Percentiles rank a stretch among this genome's conserved stretches.
These are phyloP conservation scores for Gymnogyps californianus DNA, from an alignment of 2,113 vertebrate species.

Conservation along the genomic window DNA sequence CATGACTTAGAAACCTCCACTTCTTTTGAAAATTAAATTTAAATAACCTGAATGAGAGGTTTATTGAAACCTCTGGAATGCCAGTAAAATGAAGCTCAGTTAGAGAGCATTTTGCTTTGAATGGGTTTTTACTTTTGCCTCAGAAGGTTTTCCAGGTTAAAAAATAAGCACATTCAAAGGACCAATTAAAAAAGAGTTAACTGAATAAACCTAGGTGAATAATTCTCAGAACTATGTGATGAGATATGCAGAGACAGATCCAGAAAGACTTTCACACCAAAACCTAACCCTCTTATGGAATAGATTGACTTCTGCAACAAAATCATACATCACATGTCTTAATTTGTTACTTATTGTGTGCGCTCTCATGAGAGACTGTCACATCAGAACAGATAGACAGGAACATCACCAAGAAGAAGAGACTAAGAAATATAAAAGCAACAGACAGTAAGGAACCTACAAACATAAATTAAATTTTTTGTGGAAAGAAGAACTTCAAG, in stretches of 20 bases:
- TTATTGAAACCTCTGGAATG: neutral
- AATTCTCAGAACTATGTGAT: neutral
- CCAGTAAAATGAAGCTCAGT: neutral
- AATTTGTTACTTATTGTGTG: neutral
- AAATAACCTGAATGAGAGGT: neutral
- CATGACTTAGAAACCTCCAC: neutral
- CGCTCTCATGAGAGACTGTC: neutral
- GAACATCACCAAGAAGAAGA: neutral
- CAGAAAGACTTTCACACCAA: neutral
- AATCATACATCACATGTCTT: neutral
- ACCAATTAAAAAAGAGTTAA: neutral
- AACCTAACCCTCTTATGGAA: neutral
- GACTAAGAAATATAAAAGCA: neutral
- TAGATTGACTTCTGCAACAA: neutral
- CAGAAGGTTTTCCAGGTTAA: neutral
- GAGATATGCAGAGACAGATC: neutral
- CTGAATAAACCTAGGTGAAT: neutral
- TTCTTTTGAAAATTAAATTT: neutral
- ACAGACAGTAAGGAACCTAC: neutral
- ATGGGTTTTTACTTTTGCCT: neutral
- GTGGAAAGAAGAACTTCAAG: neutral
- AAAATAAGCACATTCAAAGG: neutral
- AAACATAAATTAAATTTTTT: neutral
- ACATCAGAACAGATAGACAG: neutral
- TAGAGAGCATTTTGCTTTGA: neutral